Evolutionary conservation across 2,888 invertebrate genomes (phyloP).

Genomic region (Cephus spinipes): DNA sequence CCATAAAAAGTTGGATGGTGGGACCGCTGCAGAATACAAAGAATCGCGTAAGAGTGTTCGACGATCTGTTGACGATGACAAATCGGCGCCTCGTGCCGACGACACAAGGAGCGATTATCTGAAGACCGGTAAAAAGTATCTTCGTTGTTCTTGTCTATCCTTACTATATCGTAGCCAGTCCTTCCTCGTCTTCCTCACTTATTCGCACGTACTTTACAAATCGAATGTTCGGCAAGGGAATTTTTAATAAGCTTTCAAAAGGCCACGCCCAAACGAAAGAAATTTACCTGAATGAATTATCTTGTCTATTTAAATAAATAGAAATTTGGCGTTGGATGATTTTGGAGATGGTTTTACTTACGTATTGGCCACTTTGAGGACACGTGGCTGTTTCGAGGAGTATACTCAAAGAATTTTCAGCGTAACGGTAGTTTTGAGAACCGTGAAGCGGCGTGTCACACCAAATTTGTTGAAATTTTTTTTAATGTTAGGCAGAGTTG

Average conservation of each 20-base stretch:
- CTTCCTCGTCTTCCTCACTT: neutral
- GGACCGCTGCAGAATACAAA: neutral
- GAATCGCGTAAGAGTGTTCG: neutral
- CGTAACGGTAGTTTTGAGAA: no score
- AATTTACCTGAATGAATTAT: neutral
- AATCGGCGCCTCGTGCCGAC: neutral
- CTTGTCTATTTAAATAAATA: neutral
- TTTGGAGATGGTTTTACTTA: no score
- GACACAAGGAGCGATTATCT: neutral
- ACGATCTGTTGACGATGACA: neutral
- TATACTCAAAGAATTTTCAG: no score
- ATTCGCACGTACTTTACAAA: neutral
- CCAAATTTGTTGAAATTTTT: no score
- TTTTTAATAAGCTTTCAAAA: neutral
- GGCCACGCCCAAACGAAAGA: neutral
- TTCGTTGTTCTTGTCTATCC: neutral
- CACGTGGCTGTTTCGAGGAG: no score
- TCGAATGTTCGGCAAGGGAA: neutral
- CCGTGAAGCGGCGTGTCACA: no score
- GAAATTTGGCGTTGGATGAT: no score
- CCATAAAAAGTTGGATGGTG: neutral
- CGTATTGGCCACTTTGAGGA: no score
- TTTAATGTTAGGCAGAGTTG: no score
- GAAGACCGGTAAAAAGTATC: neutral
- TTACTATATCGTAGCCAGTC: neutral